Evolutionary conservation across 2,888 invertebrate species (phyloP), one percentile per base, ranked within the genome.

Genomic region (Dexiosoma caninum): DNA sequence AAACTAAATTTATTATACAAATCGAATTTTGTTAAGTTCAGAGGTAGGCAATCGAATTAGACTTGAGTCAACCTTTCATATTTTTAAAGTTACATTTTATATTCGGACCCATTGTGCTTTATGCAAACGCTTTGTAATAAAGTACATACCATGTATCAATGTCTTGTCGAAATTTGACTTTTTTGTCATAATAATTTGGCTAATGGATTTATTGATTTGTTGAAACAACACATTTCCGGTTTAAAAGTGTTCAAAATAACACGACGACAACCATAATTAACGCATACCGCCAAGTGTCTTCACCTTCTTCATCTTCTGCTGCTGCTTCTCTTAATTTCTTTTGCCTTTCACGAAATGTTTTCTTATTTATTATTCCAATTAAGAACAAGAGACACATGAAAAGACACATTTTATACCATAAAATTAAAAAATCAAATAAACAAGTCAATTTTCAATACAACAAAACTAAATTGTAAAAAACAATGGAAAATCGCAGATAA

Each of bases 191-290:
- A 55, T 21, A 21, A 40, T 64, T 64, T 14, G 6, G 37, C 42
- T 42, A 67, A 67, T 67, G 30, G 30, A 9, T 46, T 27, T 19
- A 40, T 5, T 16, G n/a, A 6, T 53, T 42, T 19, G 0, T 46
- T 57, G 37, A 40, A 71, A 30, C 10, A 49, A 16, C 21, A 55
- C 21, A 70, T 69, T 55, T 76, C 76, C 76, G 69, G 35, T 40
- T 62, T 14, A 53, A 23, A 32, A 23, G 40, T 0, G 12, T n/a
- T 12, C 7, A 30, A 30, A 14, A 42, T 27, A 37, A 27, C 40
- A 64, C 51, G 8, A 14, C 37, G 60, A 30, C 21, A 37, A 32
- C 37, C 4, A 27, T 27, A 6, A 62, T 23, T 70, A 55, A 77
- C 77, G 64, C 40, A 70, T 64, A 49, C 44, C 42, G 42, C 42